A percentile compares a stretch with the other conserved stretches of the same genome.
These are phyloP conservation scores for Mus caroli DNA, from an alignment of 2,797 vertebrate species.

Conservation along the genomic window DNA sequence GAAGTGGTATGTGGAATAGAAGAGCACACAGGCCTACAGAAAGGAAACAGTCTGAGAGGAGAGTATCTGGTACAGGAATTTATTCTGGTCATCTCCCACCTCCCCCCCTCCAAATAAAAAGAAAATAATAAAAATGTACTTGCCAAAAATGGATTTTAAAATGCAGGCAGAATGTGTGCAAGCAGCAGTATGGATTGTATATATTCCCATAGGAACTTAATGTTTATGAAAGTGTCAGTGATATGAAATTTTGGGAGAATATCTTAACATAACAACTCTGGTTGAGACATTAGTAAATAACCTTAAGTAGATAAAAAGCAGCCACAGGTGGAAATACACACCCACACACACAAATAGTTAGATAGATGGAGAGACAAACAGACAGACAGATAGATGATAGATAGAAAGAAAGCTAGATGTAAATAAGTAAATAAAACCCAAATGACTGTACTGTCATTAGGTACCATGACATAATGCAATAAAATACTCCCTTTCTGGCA, in stretches of 20 bases:
- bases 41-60: background rate
- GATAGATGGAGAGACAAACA: no score
- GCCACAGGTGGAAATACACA: background rate
- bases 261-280: background rate
- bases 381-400: no score
- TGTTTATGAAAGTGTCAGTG: slow-evolving; percentile 40
- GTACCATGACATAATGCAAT: background rate
- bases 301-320: background rate
- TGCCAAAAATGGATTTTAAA: background rate
- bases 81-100: background rate
- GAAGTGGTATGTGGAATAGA: background rate
- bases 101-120: background rate
- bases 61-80: background rate
- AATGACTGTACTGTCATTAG: background rate
- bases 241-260: background rate
- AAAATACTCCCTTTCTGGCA: background rate
- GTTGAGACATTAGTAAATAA: slow-evolving; percentile 19
- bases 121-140: background rate
- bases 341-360: background rate
- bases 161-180: background rate
- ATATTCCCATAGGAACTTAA: background rate
- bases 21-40: slow-evolving; percentile 56
- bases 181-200: slow-evolving; percentile 42
- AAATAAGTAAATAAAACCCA: background rate
- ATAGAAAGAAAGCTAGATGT: background rate